A percentile compares a stretch with the other conserved stretches of the same genome.
phyloP scores from a whole-genome alignment of 2,888 invertebrate genomes.

The Strigamia transsilvanica region DNA sequence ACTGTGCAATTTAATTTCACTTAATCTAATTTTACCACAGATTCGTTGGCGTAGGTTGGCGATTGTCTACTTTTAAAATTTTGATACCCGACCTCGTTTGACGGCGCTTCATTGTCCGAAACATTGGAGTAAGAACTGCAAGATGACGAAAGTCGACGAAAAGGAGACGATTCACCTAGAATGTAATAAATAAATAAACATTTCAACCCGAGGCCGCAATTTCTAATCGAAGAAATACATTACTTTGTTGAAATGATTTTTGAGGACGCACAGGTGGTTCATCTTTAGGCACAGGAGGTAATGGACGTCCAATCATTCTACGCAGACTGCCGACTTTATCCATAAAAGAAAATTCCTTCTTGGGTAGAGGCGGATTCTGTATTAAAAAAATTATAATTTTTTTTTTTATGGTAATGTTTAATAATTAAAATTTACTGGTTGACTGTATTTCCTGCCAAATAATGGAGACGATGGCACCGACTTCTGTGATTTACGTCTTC shows the following conservation, averaged over 20 bases:
- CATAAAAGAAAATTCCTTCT: conserved; percentile 62
- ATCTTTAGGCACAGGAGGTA: conserved; percentile 57
- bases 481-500: conserved; percentile 60
- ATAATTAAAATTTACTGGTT: conserved; percentile 40
- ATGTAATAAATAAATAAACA: not conserved
- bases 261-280: conserved; percentile 51
- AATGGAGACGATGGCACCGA: conserved; percentile 54
- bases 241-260: conserved; percentile 9
- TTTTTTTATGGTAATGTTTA: not conserved
- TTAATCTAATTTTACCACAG: not conserved
- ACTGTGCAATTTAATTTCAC: not conserved
- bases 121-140: conserved; percentile 17
- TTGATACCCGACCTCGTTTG: not conserved
- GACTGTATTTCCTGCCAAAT: conserved; percentile 53
- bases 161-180: conserved; percentile 10
- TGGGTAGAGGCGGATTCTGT: conserved; percentile 58
- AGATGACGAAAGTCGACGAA: not conserved
- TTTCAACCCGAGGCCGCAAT: not conserved
- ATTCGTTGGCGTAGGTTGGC: not conserved
- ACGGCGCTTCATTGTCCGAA: conserved; percentile 18
- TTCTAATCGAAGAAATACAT: not conserved
- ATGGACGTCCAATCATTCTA: conserved; percentile 58
- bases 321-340: conserved; percentile 68
- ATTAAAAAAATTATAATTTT: not conserved
- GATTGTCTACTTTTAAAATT: not conserved